Percentiles rank a stretch among this genome's conserved stretches.
phyloP scores from a whole-genome alignment of 2,113 vertebrate genomes.

The Tragelaphus imberbis region DNA sequence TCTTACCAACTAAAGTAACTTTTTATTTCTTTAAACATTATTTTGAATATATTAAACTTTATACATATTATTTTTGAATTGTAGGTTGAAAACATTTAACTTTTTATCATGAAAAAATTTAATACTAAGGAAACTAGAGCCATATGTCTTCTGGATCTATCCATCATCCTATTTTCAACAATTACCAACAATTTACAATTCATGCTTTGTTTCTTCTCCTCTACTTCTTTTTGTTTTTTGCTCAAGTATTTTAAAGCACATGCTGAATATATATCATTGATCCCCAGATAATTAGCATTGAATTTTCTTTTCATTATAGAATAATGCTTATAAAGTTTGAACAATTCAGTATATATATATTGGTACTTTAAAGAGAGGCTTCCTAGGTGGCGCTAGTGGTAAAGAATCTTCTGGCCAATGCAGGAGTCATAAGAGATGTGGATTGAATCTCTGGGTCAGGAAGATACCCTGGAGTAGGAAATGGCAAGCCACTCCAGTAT shows the following conservation, averaged over 20 bases:
- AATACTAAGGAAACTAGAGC: not conserved
- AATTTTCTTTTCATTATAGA: not conserved
- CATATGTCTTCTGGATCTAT: not conserved
- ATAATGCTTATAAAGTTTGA: not conserved
- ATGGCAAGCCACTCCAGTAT: not conserved
- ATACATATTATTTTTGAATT: not conserved
- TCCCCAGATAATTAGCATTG: not conserved
- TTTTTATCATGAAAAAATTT: not conserved
- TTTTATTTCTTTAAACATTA: not conserved
- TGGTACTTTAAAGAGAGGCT: not conserved
- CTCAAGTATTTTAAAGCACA: not conserved
- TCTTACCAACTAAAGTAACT: not conserved
- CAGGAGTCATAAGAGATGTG: not conserved
- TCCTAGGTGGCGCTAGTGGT: not conserved
- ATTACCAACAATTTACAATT: not conserved
- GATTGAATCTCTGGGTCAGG: not conserved
- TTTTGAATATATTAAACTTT: not conserved
- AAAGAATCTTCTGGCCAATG: not conserved
- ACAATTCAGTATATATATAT: not conserved
- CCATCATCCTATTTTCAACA: not conserved
- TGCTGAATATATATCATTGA: not conserved
- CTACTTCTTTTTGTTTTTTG: not conserved
- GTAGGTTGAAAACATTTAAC: not conserved
- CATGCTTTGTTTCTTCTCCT: not conserved
- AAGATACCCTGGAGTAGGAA: not conserved